A percentile compares a stretch with the other conserved stretches of the same genome.
Evolutionary conservation across 2,113 vertebrate species (phyloP).

Genomic region (Calonectris borealis): DNA sequence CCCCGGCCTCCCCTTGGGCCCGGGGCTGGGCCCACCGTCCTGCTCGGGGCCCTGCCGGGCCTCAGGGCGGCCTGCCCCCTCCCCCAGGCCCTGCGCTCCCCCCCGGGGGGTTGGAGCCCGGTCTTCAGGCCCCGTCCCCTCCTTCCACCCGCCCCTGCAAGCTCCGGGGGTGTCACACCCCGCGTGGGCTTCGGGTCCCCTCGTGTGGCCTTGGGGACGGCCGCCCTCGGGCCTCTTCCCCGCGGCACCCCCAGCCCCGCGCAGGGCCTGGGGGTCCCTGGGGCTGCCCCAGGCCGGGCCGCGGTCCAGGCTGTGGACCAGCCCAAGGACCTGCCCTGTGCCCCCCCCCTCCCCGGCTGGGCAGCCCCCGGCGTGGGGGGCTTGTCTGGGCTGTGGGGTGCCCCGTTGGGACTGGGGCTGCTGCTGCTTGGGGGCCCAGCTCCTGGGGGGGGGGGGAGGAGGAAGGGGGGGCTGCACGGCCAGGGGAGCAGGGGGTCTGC

Average conservation of each 20-base stretch:
- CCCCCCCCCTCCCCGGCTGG: too few relatives aligned
- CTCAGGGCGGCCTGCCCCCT: neutral
- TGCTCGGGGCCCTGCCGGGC: too few relatives aligned
- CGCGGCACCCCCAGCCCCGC: neutral
- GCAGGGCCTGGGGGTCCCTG: too few relatives aligned
- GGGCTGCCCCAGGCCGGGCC: neutral
- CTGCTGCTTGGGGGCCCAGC: neutral
- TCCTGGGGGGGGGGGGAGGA: too few relatives aligned
- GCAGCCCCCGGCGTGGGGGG: neutral
- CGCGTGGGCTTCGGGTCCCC: neutral
- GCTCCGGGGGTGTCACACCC: neutral
- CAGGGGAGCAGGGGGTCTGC: neutral
- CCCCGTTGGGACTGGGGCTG: neutral
- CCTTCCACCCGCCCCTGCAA: neutral
- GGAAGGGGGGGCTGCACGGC: too few relatives aligned
- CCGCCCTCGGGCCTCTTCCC: too few relatives aligned
- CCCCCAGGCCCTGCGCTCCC: too few relatives aligned
- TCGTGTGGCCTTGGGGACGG: too few relatives aligned
- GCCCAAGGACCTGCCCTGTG: too few relatives aligned
- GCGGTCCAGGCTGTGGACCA: neutral
- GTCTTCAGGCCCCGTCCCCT: neutral
- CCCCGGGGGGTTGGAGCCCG: too few relatives aligned
- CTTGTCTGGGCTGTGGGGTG: neutral
- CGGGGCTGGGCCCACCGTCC: neutral
- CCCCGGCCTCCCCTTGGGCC: too few relatives aligned